These are phyloP conservation scores for Aulostomus chinensis DNA, from an alignment of 2,797 vertebrate species.

Conservation along the genomic window DNA sequence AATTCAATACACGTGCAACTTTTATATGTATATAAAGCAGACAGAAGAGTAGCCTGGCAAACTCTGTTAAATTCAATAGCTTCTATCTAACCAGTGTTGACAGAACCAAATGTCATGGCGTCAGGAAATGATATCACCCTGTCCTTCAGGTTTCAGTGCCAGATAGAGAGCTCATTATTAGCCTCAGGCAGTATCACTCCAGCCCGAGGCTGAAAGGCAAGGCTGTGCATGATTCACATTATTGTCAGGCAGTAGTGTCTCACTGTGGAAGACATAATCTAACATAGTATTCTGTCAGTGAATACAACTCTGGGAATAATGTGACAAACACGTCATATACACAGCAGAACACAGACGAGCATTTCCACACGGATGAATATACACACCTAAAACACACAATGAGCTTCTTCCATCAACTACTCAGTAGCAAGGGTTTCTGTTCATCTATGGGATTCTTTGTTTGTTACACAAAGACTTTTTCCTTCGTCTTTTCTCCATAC, in stretches of 20 bases:
- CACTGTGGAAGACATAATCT: slow-evolving; percentile 35
- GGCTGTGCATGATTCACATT: slow-evolving; percentile 71
- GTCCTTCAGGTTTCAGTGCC: slow-evolving; percentile 68
- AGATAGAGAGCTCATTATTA: slow-evolving; percentile 65
- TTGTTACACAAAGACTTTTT: slow-evolving; percentile 53
- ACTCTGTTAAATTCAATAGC: slow-evolving; percentile 35
- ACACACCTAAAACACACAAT: slow-evolving; percentile 20
- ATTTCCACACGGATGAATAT: slow-evolving; percentile 8
- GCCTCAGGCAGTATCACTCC: slow-evolving; percentile 44
- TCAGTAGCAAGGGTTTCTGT: slow-evolving; percentile 30
- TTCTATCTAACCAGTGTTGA: slow-evolving; percentile 55
- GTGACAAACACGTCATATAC: slow-evolving; percentile 9
- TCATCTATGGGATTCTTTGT: slow-evolving; percentile 78
- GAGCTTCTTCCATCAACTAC: slow-evolving; percentile 46
- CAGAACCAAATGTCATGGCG: slow-evolving; percentile 53
- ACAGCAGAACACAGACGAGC: slow-evolving; percentile 3
- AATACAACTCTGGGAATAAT: slow-evolving; percentile 27
- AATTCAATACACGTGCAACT: slow-evolving; percentile 3
- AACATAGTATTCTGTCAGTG: slow-evolving; percentile 28
- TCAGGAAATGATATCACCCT: slow-evolving; percentile 52
- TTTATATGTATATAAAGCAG: slow-evolving; percentile 15
- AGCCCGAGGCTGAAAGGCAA: slow-evolving; percentile 56
- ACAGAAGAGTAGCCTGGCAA: slow-evolving; percentile 27
- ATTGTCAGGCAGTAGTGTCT: slow-evolving; percentile 66
- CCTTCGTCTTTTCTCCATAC: slow-evolving; percentile 45